A percentile compares a stretch with the other conserved stretches of the same genome.
Conservation (phyloP, 2,113 vertebrate genomes). For the Bos javanicus region DNA sequence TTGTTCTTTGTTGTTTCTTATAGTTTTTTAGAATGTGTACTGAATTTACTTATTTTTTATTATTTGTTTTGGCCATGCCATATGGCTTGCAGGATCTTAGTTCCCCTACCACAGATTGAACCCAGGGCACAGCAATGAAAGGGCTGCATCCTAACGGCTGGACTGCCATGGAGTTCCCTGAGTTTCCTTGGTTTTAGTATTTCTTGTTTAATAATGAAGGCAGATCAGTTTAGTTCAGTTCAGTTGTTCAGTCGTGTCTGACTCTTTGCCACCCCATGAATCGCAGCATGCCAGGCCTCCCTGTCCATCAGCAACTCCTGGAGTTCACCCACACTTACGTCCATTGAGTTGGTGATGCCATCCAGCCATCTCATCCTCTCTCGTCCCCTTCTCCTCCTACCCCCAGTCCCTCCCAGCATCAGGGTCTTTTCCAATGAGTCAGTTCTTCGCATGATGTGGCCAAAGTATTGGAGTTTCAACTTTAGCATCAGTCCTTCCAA, state of each 20-base stretch:
- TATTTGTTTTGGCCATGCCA: background rate
- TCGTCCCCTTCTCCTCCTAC: background rate
- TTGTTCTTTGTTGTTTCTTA: background rate
- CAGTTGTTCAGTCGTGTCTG: background rate
- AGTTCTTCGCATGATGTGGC: background rate
- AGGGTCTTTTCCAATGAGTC: background rate
- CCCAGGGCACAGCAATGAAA: background rate
- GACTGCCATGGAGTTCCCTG: background rate
- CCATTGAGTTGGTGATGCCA: background rate
- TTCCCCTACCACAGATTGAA: background rate
- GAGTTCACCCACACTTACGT: background rate
- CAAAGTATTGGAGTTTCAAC: background rate
- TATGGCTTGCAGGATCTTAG: background rate
- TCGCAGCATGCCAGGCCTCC: background rate
- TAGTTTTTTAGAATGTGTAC: background rate
- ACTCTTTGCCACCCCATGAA: background rate
- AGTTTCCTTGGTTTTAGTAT: background rate
- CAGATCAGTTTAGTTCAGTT: background rate
- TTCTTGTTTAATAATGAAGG: background rate
- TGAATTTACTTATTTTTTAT: background rate
- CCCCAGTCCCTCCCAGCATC: background rate
- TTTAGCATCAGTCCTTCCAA: background rate
- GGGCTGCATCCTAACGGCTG: background rate
- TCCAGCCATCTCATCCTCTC: background rate
- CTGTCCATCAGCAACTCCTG: background rate